A percentile compares a stretch with the other conserved stretches of the same genome.
Conservation (phyloP, 1,140 invertebrate genomes). For the Pentalonia nigronervosa region DNA sequence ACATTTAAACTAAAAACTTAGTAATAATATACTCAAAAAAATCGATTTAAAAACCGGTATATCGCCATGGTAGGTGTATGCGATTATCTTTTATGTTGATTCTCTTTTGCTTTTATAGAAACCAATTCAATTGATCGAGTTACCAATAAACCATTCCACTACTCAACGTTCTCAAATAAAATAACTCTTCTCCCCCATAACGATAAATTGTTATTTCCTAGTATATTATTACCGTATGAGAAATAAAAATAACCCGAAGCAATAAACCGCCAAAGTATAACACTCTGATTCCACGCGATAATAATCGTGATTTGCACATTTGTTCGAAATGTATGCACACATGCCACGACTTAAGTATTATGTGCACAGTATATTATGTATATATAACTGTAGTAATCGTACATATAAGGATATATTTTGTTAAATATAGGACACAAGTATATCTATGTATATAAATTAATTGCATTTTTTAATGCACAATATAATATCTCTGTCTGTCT, state of each 20-base stretch:
- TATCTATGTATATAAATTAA: neutral
- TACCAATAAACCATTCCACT: neutral
- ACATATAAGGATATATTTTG: neutral
- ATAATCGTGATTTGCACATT: conserved; percentile 28
- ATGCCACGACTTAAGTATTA: neutral
- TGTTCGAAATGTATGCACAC: neutral
- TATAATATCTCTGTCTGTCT: neutral
- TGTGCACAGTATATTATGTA: neutral
- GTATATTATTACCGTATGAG: conserved; percentile 11
- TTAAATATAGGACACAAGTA: neutral
- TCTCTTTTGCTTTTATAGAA: conserved; percentile 41
- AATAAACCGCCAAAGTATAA: neutral
- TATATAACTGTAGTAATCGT: neutral
- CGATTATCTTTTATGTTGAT: conserved; percentile 49
- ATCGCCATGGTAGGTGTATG: neutral
- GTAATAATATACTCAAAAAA: neutral
- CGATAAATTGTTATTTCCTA: conserved; percentile 26
- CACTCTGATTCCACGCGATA: neutral
- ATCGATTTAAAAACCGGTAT: neutral
- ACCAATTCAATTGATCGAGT: conserved; percentile 20
- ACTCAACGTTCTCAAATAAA: conserved; percentile 8
- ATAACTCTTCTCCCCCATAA: conserved; percentile 27
- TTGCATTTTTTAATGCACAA: neutral
- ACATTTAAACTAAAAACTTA: neutral
- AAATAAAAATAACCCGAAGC: conserved; percentile 8